These are phyloP conservation scores for Tigriopus californicus DNA, from an alignment of 2,888 invertebrate genomes.

Conservation along the genomic window DNA sequence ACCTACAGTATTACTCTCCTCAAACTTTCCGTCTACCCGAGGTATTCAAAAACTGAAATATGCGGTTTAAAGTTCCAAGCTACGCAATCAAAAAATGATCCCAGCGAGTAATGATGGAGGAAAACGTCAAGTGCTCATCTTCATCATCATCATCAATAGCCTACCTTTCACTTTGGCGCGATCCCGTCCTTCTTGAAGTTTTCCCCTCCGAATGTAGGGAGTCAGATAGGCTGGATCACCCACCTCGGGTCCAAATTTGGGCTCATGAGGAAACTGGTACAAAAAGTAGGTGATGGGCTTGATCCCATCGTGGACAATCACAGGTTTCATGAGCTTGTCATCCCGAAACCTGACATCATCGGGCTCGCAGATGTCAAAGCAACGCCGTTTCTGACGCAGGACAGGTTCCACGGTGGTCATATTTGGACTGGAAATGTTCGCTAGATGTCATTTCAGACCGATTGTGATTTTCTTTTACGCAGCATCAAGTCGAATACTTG, in stretches of 20 bases:
- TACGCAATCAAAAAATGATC: too few species aligned
- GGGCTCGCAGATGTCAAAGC: background rate
- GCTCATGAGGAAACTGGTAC: conserved; percentile 9
- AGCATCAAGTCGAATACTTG: too few species aligned
- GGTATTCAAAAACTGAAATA: too few species aligned
- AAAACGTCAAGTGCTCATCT: too few species aligned
- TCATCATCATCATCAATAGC: too few species aligned
- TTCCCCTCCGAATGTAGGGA: conserved; percentile 25
- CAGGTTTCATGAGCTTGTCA: background rate
- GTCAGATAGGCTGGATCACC: conserved; percentile 27
- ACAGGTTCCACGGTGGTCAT: background rate
- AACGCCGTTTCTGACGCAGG: background rate
- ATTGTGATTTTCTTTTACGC: too few species aligned
- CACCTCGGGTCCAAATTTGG: background rate
- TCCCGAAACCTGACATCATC: background rate
- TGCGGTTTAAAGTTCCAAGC: too few species aligned
- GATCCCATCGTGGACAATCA: background rate
- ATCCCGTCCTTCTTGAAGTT: conserved; percentile 19
- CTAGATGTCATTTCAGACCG: too few species aligned
- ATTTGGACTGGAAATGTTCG: background rate
- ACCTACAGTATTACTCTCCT: too few species aligned
- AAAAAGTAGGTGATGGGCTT: background rate
- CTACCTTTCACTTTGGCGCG: background rate
- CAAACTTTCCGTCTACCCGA: too few species aligned
- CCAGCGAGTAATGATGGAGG: too few species aligned